These are phyloP conservation scores for Oreochromis niloticus DNA, from an alignment of 2,113 vertebrate genomes.

Conservation along the genomic window DNA sequence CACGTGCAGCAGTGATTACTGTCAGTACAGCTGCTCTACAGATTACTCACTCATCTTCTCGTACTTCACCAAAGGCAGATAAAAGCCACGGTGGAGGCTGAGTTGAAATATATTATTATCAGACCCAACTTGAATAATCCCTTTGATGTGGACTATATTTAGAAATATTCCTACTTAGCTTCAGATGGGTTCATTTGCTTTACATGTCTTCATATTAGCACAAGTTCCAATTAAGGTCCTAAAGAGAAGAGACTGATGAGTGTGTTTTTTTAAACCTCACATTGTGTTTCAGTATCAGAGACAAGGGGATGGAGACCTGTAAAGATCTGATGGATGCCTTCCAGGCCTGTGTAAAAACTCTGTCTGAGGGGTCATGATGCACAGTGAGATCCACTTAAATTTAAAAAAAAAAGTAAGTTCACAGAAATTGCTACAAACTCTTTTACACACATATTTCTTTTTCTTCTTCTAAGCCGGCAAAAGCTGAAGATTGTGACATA, in stretches of 20 bases:
- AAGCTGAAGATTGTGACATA: not conserved
- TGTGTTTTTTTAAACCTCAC: not conserved
- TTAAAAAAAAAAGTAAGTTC: not conserved
- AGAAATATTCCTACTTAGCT: not conserved
- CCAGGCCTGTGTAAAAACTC: constrained; percentile 66
- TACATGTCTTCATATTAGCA: not conserved
- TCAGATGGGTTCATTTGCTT: not conserved
- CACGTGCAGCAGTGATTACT: constrained; percentile 41
- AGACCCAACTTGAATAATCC: not conserved
- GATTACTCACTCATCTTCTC: constrained; percentile 28
- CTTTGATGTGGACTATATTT: not conserved
- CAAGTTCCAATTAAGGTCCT: not conserved
- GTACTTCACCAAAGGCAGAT: not conserved
- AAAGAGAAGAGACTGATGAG: not conserved
- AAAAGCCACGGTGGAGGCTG: not conserved
- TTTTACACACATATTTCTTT: not conserved
- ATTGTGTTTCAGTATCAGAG: constrained; percentile 61
- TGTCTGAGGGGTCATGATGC: constrained; percentile 55
- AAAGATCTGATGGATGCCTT: constrained; percentile 71
- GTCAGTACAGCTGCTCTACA: not conserved
- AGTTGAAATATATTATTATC: not conserved
- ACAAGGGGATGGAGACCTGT: constrained; percentile 55
- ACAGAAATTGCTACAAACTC: not conserved
- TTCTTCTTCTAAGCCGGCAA: not conserved
- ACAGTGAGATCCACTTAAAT: not conserved